phyloP scores from a whole-genome alignment of 2,888 invertebrate species.

The Chymomyza amoena region DNA sequence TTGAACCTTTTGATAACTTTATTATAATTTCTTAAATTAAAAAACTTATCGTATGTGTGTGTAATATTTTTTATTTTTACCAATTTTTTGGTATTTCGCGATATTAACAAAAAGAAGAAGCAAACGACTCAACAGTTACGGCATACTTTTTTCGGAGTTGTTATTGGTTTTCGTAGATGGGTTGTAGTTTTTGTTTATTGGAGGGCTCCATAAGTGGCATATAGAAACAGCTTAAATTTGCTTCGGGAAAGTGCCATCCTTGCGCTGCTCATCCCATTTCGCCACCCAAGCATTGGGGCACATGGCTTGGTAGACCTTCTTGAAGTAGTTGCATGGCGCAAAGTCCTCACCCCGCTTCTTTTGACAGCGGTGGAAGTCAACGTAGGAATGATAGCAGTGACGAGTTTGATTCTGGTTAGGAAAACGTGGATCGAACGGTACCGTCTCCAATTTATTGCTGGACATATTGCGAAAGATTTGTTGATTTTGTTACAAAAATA shows the following conservation, averaged over 20 bases:
- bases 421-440: slow-evolving; percentile 97
- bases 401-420: slow-evolving; percentile 97
- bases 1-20: too few relatives aligned
- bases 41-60: background rate
- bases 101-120: slow-evolving; percentile 7
- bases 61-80: background rate
- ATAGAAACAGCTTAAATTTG: slow-evolving; percentile 77
- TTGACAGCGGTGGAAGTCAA: slow-evolving; percentile 95
- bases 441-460: slow-evolving; percentile 80
- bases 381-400: slow-evolving; percentile 95
- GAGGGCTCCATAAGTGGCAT: slow-evolving; percentile 15
- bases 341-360: slow-evolving; percentile 92
- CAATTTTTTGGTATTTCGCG: too few relatives aligned
- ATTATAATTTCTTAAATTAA: too few relatives aligned
- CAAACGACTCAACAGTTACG: slow-evolving; percentile 33
- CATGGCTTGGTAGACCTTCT: slow-evolving; percentile 87
- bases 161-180: background rate
- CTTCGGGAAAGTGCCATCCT: slow-evolving; percentile 89
- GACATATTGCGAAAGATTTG: slow-evolving; percentile 63
- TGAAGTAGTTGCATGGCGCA: slow-evolving; percentile 94
- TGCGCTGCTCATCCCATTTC: slow-evolving; percentile 91
- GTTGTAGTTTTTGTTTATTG: slow-evolving; percentile 21
- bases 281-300: slow-evolving; percentile 94
- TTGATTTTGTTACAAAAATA: slow-evolving; percentile 46
- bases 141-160: slow-evolving; percentile 4